Evolutionary conservation across 2,113 vertebrate species (phyloP), one percentile per base, ranked within the genome.

Genomic region (Pangasianodon hypophthalmus): DNA sequence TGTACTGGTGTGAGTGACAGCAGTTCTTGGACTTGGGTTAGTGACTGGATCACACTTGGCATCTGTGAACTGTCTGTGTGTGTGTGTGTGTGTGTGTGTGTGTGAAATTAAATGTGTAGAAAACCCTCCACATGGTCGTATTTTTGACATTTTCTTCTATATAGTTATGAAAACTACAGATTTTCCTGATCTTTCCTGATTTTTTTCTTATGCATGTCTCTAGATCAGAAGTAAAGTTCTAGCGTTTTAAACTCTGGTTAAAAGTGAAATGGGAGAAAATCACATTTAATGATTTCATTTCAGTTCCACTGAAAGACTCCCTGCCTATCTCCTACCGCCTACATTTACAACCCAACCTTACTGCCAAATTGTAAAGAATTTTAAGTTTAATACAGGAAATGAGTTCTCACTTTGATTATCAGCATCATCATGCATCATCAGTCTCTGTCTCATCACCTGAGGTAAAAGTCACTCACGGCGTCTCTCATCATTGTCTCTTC

Each of bases 1-100:
- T 89, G 88, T 73, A 87, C 91, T 89, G 86, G 46, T 32, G 56
- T 88, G 90, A 94, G 77, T 93, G 89, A 95, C 90, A 85, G 88
- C 90, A 88, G 88, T 93, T 90, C 92, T 81, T 81, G 71, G 93
- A 88, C 26, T n/a, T 90, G 75, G 50, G 0, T 4, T 91, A 94
- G 29, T 85, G 88, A 88, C 89, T 86, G 46, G 62, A 86, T 64
- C 62, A n/a, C 77, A 91, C 52, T 80, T 24, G 32, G 62, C 44
- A 81, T 82, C 18, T 10, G n/a, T 62, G 32, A 75, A 75, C 37
- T 8, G n/a, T 26, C 8, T 77, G 41, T 21, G 21, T 19, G 79
- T 82, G 29, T 82, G 79, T 81, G 75, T 79, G 75, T 75, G 71
- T 75, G 71, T 75, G 41, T 44, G 32, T 37, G 16, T 77, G 73